Conservation (phyloP, 2,113 vertebrate genomes). For the Zingel zingel region DNA sequence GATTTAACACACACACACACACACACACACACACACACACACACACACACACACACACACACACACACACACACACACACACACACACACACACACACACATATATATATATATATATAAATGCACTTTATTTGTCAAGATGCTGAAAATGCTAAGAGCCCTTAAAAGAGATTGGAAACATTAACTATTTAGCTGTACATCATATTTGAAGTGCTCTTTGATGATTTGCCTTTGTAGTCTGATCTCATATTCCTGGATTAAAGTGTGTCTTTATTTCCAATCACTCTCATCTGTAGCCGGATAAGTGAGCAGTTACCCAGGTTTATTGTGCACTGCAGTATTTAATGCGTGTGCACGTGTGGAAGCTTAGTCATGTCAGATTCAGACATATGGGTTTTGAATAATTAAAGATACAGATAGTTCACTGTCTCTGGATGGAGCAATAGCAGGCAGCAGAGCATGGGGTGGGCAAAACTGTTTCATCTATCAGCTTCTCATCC, state of each 20-base stretch:
- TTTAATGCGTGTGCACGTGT: slow-evolving; percentile 2
- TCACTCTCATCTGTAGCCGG: neutral
- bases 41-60: too few species aligned
- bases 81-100: too few species aligned
- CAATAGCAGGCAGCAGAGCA: neutral
- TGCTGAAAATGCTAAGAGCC: neutral
- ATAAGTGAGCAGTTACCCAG: neutral
- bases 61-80: too few species aligned
- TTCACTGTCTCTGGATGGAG: slow-evolving; percentile 34
- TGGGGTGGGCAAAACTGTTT: neutral
- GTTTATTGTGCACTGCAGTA: neutral
- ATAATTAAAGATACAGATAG: slow-evolving; percentile 59
- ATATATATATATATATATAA: neutral
- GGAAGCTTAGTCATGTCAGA: slow-evolving; percentile 16
- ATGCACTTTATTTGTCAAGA: neutral
- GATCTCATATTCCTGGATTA: neutral
- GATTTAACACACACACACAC: too few species aligned
- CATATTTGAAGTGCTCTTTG: neutral
- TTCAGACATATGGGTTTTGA: slow-evolving; percentile 27
- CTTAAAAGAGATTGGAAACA: neutral
- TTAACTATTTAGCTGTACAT: neutral
- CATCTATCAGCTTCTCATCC: neutral
- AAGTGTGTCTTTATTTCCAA: neutral
- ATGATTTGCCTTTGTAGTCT: neutral
- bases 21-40: too few species aligned